These are phyloP conservation scores for Smittia sp. DNA, from an alignment of 2,888 invertebrate species.

Conservation along the genomic window DNA sequence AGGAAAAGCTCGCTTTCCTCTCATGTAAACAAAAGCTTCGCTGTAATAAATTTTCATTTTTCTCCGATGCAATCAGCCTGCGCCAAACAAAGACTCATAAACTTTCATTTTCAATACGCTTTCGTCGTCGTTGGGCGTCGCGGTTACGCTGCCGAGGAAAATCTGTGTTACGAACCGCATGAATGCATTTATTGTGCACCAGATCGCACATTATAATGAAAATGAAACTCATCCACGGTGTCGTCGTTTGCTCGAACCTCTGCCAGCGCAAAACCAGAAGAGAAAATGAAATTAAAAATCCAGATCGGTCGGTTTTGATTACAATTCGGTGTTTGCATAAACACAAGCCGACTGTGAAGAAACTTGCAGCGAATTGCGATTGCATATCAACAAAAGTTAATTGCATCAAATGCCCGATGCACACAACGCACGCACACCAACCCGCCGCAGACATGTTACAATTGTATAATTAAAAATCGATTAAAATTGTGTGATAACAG, in stretches of 20 bases:
- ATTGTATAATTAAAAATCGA: conserved; percentile 42
- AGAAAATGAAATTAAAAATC: conserved; percentile 32
- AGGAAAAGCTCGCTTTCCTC: too few species aligned
- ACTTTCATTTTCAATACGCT: conserved; percentile 40
- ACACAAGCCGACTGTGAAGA: conserved; percentile 25
- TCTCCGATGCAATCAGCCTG: conserved; percentile 27
- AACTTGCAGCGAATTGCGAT: conserved; percentile 30
- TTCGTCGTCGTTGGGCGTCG: background rate
- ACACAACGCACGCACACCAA: background rate
- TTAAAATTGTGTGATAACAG: conserved; percentile 40
- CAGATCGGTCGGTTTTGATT: conserved; percentile 31
- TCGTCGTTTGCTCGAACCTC: background rate
- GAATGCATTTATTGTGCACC: conserved; percentile 10
- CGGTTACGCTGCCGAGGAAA: background rate
- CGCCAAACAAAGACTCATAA: conserved; percentile 30
- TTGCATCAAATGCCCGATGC: conserved; percentile 14
- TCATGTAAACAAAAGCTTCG: too few species aligned
- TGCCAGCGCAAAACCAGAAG: background rate
- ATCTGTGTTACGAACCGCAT: conserved; percentile 9
- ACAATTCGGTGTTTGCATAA: conserved; percentile 24
- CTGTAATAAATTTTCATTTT: too few species aligned
- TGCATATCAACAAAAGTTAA: conserved; percentile 27
- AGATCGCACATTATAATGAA: conserved; percentile 14
- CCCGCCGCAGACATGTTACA: background rate
- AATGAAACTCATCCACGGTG: conserved; percentile 18